Percentiles rank a stretch among this genome's conserved stretches.
phyloP scores from a whole-genome alignment of 37 sponge, comb jelly and placozoan genomes.

The Tethya wilhelma region DNA sequence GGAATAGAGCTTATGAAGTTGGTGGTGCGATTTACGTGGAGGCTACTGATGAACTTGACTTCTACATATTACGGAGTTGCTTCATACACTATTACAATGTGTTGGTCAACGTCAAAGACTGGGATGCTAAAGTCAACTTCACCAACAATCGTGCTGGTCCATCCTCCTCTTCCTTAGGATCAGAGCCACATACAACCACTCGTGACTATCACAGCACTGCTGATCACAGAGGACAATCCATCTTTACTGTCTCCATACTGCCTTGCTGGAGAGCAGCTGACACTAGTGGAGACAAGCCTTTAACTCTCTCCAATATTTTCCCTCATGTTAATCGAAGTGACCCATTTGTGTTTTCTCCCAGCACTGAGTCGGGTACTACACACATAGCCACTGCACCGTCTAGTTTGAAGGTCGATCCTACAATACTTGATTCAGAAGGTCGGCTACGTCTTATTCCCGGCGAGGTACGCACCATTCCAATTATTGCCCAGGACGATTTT shows the following conservation, averaged over 20 bases:
- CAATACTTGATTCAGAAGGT: not conserved
- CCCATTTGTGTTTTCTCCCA: not conserved
- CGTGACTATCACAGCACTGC: not conserved
- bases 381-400: not conserved
- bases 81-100: conserved; percentile 3
- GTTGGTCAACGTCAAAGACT: not conserved
- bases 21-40: conserved; percentile 37
- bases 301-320: not conserved
- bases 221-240: conserved; percentile 12
- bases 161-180: not conserved
- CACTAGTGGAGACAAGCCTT: not conserved
- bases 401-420: not conserved
- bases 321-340: not conserved
- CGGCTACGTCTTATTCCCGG: not conserved
- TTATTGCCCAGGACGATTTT: conserved; percentile 13
- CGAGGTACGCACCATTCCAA: no score
- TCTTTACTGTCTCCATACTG: conserved; percentile 21
- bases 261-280: conserved; percentile 18
- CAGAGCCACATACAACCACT: not conserved
- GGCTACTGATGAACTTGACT: not conserved
- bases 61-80: not conserved
- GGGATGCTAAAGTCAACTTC: conserved; percentile 11
- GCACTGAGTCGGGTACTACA: no score
- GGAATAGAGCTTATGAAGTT: conserved; percentile 24
- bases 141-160: not conserved